Percentiles rank a stretch among this genome's conserved stretches.
These are phyloP conservation scores for Cacatua alba DNA, from an alignment of 2,113 vertebrate species.

Conservation along the genomic window DNA sequence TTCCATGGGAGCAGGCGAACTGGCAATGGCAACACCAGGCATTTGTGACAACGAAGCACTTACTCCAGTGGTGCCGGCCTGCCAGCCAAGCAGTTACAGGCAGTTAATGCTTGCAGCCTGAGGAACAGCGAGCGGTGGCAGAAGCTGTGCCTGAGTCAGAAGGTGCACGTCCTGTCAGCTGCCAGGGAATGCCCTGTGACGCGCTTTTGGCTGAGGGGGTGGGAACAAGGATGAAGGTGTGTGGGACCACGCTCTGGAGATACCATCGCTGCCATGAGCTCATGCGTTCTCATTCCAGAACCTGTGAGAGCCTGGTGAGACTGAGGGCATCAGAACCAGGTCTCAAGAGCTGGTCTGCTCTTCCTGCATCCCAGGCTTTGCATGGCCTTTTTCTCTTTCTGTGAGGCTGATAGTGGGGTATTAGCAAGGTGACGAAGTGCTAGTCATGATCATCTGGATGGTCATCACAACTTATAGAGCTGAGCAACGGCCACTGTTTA, in stretches of 20 bases:
- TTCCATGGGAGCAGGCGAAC: not conserved
- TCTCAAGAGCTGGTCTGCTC: not conserved
- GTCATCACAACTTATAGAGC: not conserved
- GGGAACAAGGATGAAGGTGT: not conserved
- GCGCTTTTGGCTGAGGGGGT: not conserved
- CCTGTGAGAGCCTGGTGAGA: not conserved
- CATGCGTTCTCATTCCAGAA: not conserved
- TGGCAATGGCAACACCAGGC: not conserved
- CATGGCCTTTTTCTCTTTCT: not conserved
- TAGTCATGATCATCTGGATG: not conserved
- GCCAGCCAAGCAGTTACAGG: not conserved
- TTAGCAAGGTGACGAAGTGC: not conserved
- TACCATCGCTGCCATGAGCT: constrained; percentile 31
- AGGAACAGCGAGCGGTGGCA: accelerated
- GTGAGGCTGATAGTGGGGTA: not conserved
- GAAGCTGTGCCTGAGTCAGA: not conserved
- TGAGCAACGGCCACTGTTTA: not conserved
- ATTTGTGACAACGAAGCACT: not conserved
- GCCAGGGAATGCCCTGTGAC: not conserved
- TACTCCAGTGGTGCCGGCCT: not conserved
- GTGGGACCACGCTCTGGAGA: not conserved
- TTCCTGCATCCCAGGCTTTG: not conserved
- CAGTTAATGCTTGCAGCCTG: accelerated
- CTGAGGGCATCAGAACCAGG: not conserved
- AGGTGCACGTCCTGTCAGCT: not conserved